phyloP scores from a whole-genome alignment of 2,113 vertebrate genomes.

The Colossoma macropomum region DNA sequence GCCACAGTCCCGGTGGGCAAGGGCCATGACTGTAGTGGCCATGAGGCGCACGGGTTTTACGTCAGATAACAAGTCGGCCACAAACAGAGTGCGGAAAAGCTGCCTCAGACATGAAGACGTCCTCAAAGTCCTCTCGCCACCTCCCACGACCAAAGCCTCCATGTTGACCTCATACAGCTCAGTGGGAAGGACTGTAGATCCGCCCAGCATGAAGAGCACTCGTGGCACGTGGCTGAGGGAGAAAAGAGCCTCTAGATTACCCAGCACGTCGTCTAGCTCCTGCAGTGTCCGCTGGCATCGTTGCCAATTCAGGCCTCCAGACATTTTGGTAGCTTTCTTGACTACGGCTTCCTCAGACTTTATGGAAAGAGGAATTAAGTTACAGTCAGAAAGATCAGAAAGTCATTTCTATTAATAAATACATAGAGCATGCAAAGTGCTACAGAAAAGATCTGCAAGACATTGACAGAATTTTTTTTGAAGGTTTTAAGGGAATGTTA shows the following conservation, averaged over 20 bases:
- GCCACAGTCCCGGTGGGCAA: constrained; percentile 89
- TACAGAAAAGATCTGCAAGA: too few relatives aligned
- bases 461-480: too few relatives aligned
- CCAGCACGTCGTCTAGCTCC: constrained; percentile 86
- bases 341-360: constrained; percentile 76
- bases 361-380: not conserved
- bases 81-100: constrained; percentile 90
- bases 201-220: constrained; percentile 91
- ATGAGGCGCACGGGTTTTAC: constrained; percentile 80
- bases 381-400: not conserved
- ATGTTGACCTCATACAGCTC: constrained; percentile 95
- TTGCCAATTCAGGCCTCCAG: constrained; percentile 68
- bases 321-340: constrained; percentile 63
- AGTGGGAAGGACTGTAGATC: constrained; percentile 84
- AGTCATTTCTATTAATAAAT: not conserved
- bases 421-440: not conserved
- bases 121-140: constrained; percentile 77
- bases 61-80: constrained; percentile 90
- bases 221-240: constrained; percentile 87
- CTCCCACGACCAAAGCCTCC: constrained; percentile 77
- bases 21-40: constrained; percentile 83
- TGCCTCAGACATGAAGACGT: constrained; percentile 84
- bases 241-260: constrained; percentile 87
- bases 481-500: too few relatives aligned
- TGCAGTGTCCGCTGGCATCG: constrained; percentile 84